These are phyloP conservation scores for Sclerodermus sp. DNA, from an alignment of 2,888 invertebrate genomes.

Conservation along the genomic window DNA sequence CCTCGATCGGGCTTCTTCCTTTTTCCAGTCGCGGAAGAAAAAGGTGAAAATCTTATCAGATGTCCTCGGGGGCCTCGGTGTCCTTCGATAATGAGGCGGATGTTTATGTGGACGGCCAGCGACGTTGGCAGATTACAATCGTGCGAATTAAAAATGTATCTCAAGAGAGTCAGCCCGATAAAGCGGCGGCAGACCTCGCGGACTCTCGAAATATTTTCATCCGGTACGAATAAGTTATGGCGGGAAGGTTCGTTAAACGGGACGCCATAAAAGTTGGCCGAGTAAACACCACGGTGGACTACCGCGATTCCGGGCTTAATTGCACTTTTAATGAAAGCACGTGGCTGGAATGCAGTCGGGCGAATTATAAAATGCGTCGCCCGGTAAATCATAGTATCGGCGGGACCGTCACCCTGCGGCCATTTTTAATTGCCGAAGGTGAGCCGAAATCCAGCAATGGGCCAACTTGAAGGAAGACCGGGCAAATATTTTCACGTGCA, in stretches of 20 bases:
- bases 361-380: not conserved
- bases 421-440: not conserved
- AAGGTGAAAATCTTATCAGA: not conserved
- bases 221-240: too few species aligned
- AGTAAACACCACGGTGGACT: too few species aligned
- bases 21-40: constrained; percentile 4
- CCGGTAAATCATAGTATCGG: not conserved
- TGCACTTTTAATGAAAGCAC: not conserved
- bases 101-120: not conserved
- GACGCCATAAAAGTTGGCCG: too few species aligned
- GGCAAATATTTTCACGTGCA: too few species aligned
- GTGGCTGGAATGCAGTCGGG: not conserved
- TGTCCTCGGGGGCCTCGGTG: not conserved
- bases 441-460: not conserved
- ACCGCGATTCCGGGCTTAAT: not conserved
- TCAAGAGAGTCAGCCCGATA: too few species aligned
- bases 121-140: not conserved
- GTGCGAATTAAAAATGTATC: not conserved
- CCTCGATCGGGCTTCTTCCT: not conserved
- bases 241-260: too few species aligned
- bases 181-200: too few species aligned
- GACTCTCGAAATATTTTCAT: too few species aligned
- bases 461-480: too few species aligned
- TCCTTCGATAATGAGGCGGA: not conserved
- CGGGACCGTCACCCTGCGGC: not conserved